Conservation (phyloP, 2,888 invertebrate species). For the Ferdinandea cuprea region DNA sequence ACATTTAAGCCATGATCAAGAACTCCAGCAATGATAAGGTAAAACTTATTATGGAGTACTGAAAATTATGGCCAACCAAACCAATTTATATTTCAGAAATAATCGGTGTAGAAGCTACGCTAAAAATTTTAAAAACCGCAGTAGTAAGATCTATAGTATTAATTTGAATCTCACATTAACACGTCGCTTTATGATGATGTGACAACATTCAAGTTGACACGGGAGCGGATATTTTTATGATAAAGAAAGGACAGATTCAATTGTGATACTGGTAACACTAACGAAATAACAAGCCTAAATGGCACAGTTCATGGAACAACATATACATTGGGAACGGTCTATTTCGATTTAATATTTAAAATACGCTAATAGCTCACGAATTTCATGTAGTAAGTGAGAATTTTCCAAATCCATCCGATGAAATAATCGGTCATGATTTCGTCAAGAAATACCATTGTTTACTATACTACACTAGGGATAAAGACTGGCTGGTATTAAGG, state of each 20-base stretch:
- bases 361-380: conserved; percentile 35
- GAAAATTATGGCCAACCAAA: too few relatives aligned
- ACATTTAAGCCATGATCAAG: too few relatives aligned
- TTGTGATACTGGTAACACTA: background rate
- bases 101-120: too few relatives aligned
- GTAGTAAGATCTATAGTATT: background rate
- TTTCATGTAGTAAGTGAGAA: conserved; percentile 42
- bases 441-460: conserved; percentile 42
- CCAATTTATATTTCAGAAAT: too few relatives aligned
- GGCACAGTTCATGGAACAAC: too few relatives aligned
- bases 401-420: conserved; percentile 38
- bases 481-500: too few relatives aligned
- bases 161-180: conserved; percentile 11
- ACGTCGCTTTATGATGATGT: too few relatives aligned
- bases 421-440: conserved; percentile 41
- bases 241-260: background rate
- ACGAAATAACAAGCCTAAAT: conserved; percentile 15
- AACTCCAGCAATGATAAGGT: too few relatives aligned
- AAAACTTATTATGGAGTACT: too few relatives aligned
- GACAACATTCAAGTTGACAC: too few relatives aligned
- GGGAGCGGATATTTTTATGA: conserved; percentile 9
- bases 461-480: conserved; percentile 24
- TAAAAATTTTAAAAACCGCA: too few relatives aligned
- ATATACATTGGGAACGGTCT: conserved; percentile 12
- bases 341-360: background rate